Evolutionary conservation across 2,888 invertebrate species (phyloP), one percentile per base, ranked within the genome.

Genomic region (Cylloceria caligata): DNA sequence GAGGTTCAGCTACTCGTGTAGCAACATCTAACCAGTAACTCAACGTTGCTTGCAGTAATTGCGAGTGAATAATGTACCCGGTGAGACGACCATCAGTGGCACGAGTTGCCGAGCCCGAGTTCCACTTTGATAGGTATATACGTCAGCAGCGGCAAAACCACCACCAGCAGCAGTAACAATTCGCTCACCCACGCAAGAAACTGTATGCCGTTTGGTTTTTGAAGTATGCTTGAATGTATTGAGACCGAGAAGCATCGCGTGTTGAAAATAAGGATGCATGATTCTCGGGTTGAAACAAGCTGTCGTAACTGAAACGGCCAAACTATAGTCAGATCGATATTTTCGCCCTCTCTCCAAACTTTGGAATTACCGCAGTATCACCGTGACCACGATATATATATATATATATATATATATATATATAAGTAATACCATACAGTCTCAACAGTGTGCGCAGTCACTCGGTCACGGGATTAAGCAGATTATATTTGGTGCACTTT

Each of bases 381-480:
- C 72, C 27, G 42, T 64, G 9, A 21, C 36, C 21, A 19, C 30
- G 1, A 49, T 67, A 67, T 62, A 52, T 39, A 27, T 69, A 55
- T 64, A 39, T n/a, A n/a, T n/a, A n/a, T n/a, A n/a, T n/a, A n/a
- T n/a, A n/a, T 62, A 42, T 57, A 30, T 16, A 5, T 24, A 34
- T 42, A 11, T 45, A 16, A 27, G 39, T 68, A 57, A 71, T 71
- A 60, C 60, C 34, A 27, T 71, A 64, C 9, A 67, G 67, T 49
- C 67, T 55, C 19, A 45, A 60, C 65, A 55, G 39, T 47, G 83
- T 80, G 75, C 75, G 72, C 76, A 83, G 84, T 76, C 75, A 83
- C 81, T 81, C 68, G 81, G 85, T 86, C 85, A 86, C 85, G 85
- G 83, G 82, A 86, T 79, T 81, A 81, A 75, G 47, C 76, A 72